Percentiles rank a stretch among this genome's conserved stretches.
These are phyloP conservation scores for Lytechinus variegatus DNA, from an alignment of 35 echinoderm and acorn worm species.

Conservation along the genomic window DNA sequence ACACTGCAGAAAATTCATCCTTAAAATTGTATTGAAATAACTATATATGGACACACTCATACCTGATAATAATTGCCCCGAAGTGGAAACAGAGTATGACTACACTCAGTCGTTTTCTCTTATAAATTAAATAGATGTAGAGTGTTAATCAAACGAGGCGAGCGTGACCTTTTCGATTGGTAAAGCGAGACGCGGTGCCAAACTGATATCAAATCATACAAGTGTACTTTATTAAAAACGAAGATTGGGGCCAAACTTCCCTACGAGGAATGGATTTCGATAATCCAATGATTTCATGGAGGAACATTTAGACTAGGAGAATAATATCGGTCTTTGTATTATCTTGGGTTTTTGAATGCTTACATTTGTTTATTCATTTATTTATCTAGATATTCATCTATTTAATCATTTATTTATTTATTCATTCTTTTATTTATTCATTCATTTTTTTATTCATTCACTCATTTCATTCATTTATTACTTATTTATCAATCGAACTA, in stretches of 20 bases:
- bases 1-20: too few species aligned
- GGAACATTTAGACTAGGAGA: not conserved
- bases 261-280: not conserved
- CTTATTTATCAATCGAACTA: too few species aligned
- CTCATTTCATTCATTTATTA: too few species aligned
- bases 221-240: not conserved
- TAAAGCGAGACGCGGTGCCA: not conserved
- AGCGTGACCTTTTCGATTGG: not conserved
- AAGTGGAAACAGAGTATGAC: not conserved
- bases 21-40: not conserved
- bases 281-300: not conserved
- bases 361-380: too few species aligned
- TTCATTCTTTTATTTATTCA: too few species aligned
- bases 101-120: not conserved
- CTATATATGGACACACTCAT: not conserved
- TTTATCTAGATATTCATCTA: too few species aligned
- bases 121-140: not conserved
- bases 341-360: too few species aligned
- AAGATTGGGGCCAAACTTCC: not conserved
- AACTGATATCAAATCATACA: conserved; percentile 6
- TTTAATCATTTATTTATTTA: too few species aligned
- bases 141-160: not conserved
- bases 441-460: too few species aligned
- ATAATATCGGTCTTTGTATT: too few species aligned
- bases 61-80: not conserved